Conservation (phyloP, 1,140 invertebrate species). For the Pseudomyrmex concolor region DNA sequence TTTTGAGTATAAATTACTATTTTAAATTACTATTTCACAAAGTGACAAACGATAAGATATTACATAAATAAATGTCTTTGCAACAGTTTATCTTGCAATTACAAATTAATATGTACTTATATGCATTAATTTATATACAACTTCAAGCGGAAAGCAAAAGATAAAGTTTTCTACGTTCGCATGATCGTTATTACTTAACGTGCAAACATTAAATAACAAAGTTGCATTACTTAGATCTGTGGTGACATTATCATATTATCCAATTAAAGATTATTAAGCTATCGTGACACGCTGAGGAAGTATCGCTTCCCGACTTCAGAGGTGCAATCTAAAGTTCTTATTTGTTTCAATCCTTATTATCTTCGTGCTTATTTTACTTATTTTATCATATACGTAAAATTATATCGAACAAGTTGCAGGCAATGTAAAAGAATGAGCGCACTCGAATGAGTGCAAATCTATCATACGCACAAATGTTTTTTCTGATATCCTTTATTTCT, state of each 20-base stretch:
- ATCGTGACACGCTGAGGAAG: neutral
- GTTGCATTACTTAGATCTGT: slow-evolving; percentile 10
- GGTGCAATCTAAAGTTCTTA: too few relatives aligned
- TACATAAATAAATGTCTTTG: slow-evolving; percentile 22
- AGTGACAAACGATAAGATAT: neutral
- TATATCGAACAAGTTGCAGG: too few relatives aligned
- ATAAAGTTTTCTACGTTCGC: too few relatives aligned
- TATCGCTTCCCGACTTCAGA: slow-evolving; percentile 9
- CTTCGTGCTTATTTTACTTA: too few relatives aligned
- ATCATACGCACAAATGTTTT: too few relatives aligned
- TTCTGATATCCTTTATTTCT: too few relatives aligned
- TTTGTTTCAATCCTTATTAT: too few relatives aligned
- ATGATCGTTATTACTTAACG: neutral
- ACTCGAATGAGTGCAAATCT: too few relatives aligned
- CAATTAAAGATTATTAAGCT: slow-evolving; percentile 7
- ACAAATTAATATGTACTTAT: neutral
- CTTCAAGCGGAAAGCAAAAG: neutral
- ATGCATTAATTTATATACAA: neutral
- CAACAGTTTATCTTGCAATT: neutral
- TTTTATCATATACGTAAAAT: too few relatives aligned
- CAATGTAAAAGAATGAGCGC: too few relatives aligned
- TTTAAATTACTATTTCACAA: neutral
- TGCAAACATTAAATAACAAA: slow-evolving; percentile 13
- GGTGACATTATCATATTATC: slow-evolving; percentile 31
- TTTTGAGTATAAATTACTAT: neutral